A percentile compares a stretch with the other conserved stretches of the same genome.
phyloP scores from a whole-genome alignment of 2,888 invertebrate species.

The Ceraclea dissimilis region DNA sequence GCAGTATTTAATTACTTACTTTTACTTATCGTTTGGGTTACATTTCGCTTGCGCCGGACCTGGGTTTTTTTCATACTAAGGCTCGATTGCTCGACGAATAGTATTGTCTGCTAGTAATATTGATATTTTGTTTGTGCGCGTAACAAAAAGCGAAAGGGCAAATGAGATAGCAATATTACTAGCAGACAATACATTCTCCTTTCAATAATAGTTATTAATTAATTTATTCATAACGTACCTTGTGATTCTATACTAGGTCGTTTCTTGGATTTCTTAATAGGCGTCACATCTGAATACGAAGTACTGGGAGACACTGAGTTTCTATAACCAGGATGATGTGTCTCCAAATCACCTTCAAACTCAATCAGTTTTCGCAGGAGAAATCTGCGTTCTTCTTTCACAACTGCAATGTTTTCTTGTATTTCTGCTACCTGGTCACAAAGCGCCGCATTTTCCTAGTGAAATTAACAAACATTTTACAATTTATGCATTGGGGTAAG shows the following conservation, averaged over 20 bases:
- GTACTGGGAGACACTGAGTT: constrained; percentile 26
- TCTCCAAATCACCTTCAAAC: constrained; percentile 48
- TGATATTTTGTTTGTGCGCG: no score
- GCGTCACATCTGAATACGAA: constrained; percentile 24
- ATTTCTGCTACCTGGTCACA: constrained; percentile 83
- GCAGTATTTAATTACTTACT: no score
- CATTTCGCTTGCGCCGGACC: no score
- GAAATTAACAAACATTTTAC: not conserved
- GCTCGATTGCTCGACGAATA: no score
- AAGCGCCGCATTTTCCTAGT: constrained; percentile 73
- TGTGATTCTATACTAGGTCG: constrained; percentile 27
- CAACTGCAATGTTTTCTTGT: constrained; percentile 71
- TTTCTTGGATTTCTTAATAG: constrained; percentile 29
- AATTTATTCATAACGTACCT: no score
- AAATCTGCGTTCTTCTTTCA: constrained; percentile 78
- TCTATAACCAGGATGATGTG: constrained; percentile 19
- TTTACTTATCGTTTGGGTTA: no score
- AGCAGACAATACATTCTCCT: no score
- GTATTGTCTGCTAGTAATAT: no score
- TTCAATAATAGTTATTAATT: no score
- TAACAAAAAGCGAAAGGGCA: no score
- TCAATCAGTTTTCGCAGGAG: constrained; percentile 69
- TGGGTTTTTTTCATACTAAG: no score
- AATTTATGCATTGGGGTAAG: not conserved
- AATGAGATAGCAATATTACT: no score